These are phyloP conservation scores for Agonopterix heracliana DNA, from an alignment of 2,888 invertebrate genomes.

Conservation along the genomic window DNA sequence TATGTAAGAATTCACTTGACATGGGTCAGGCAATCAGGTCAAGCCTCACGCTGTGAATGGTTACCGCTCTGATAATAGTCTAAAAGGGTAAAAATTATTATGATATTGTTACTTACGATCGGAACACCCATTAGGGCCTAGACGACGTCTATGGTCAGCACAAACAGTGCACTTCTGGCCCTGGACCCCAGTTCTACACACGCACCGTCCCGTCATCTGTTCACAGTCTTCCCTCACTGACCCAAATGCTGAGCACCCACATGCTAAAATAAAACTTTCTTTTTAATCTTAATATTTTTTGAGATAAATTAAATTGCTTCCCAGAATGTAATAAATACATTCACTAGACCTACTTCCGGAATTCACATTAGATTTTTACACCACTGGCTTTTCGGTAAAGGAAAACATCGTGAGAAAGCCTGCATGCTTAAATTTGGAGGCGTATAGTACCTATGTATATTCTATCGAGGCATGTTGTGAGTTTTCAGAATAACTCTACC, in stretches of 20 bases:
- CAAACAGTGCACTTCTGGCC: conserved; percentile 93
- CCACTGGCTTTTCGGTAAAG: no score
- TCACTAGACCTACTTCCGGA: no score
- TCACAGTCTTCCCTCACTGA: conserved; percentile 94
- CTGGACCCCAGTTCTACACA: conserved; percentile 88
- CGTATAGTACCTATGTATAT: no score
- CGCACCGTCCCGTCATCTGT: conserved; percentile 94
- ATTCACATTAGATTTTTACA: no score
- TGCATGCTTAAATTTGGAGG: no score
- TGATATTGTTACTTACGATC: conserved; percentile 54
- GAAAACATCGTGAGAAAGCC: no score
- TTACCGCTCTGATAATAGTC: not conserved
- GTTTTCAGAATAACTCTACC: no score
- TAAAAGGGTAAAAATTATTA: not conserved
- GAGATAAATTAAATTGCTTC: no score
- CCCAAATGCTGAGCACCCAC: conserved; percentile 92
- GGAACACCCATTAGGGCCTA: conserved; percentile 82
- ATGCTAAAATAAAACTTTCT: conserved; percentile 75
- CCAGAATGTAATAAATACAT: no score
- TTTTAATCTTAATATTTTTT: no score
- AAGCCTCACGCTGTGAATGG: conserved; percentile 2
- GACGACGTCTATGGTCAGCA: conserved; percentile 83
- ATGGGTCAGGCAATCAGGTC: conserved; percentile 13
- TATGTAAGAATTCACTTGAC: conserved; percentile 14
- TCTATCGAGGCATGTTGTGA: no score